Conservation (phyloP, 2,113 vertebrate genomes). For the Bubalus kerabau region DNA sequence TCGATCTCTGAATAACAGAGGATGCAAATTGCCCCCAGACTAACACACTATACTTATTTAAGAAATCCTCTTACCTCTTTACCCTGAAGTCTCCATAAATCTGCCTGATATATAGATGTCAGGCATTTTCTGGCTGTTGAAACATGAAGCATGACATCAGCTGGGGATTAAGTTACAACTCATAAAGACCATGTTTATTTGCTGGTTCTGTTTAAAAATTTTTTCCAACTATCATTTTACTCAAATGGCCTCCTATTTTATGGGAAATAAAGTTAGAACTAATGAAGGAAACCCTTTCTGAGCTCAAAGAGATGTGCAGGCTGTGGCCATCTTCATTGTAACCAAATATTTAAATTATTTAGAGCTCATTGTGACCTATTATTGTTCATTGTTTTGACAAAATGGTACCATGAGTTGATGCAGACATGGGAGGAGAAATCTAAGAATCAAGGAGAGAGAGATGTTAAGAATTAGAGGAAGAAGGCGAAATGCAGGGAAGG, state of each 20-base stretch:
- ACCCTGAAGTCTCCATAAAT: constrained; percentile 60
- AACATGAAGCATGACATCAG: constrained; percentile 47
- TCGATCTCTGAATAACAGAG: constrained; percentile 4
- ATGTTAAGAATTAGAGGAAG: not conserved
- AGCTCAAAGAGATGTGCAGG: not conserved
- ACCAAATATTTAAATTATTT: constrained; percentile 52
- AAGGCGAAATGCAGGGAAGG: not conserved
- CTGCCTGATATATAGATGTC: constrained; percentile 59
- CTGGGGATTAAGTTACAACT: constrained; percentile 59
- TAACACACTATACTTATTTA: constrained; percentile 42
- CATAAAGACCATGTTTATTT: constrained; percentile 72
- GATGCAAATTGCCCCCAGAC: constrained; percentile 44
- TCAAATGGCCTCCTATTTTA: constrained; percentile 64
- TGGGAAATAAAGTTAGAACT: constrained; percentile 64
- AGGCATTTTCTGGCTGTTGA: constrained; percentile 56
- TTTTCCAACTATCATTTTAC: constrained; percentile 62
- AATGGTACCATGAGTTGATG: not conserved
- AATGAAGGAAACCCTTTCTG: constrained; percentile 22
- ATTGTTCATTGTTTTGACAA: not conserved
- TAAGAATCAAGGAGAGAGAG: not conserved
- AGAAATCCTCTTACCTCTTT: constrained; percentile 48
- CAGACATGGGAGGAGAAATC: not conserved
- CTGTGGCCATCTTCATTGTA: constrained; percentile 8
- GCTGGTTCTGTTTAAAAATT: constrained; percentile 66
- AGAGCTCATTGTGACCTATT: not conserved